Base-by-base conservation (phyloP, 1,140 invertebrate species). In the Pararge aegeria region DNA sequence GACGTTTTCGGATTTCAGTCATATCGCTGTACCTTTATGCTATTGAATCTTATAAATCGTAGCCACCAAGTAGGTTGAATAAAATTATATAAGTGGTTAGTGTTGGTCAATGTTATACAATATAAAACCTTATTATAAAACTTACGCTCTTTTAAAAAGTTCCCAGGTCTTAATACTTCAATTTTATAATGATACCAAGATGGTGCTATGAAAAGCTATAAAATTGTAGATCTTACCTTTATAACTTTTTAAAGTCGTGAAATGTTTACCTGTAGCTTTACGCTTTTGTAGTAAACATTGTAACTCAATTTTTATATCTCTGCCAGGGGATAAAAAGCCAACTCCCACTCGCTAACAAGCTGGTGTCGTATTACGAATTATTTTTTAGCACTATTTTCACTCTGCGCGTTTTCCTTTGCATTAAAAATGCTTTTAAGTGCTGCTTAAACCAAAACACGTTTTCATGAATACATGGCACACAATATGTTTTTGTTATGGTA, bases 171-270 rank as follows among this genome's bases (percentile, higher is more conserved):
- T 40, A 16, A 40, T 40, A 16, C 13, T 15, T 13, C 38, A 40
- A 40, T 10, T 40, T 40, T 40, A 40, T 40, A 40, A 13, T 40
- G 38, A 10, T 16, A 40, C 38, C 15, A 40, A 40, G 38, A 40
- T 18, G 38, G 16, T 16, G 16, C 38, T 40, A 24, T 38, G 30
- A 40, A 40, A 50, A 38, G 2, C 34, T 27, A 57, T 57, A 50
- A 57, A 57, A 57, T 24, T 4, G 24, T 38, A 37, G 38, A 15
- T 13, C 19, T 37, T 56, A 49, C 19, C 46, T 19, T 40, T 12
- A 50, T 40, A 57, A 57, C 44, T 57, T 48, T 49, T 24, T 24
- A 27, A 40, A 38, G 46, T 50, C 55, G 13, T 57, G 24, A 57
- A 57, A 27, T 24, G 10, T 29, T 4, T 27, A 57, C 27, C 29